Percentiles rank a stretch among this genome's conserved stretches.
Conservation (phyloP, 2,888 invertebrate genomes). For the Flabesymbios commensalis region DNA sequence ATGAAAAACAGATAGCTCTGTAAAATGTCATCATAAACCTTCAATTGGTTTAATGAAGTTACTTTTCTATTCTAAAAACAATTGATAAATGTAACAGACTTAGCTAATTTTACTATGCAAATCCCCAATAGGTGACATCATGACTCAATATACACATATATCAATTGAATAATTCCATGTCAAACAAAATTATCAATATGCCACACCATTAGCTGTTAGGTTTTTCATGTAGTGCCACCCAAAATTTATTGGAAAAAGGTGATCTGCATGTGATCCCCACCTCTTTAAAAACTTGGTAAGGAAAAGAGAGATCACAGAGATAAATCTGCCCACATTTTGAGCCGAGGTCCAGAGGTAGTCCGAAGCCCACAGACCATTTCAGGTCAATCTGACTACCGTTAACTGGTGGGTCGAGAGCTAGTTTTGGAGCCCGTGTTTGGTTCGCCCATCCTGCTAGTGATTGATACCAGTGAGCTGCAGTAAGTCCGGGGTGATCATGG, state of each 20-base stretch:
- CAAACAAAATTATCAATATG: too few species aligned
- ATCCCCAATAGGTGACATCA: too few species aligned
- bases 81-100: too few species aligned
- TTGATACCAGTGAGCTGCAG: slow-evolving; percentile 61
- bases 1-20: too few species aligned
- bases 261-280: slow-evolving; percentile 79
- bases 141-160: too few species aligned
- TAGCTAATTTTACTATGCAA: too few species aligned
- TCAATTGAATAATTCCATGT: too few species aligned
- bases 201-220: too few species aligned
- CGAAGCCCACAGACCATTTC: slow-evolving; percentile 75
- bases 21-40: too few species aligned
- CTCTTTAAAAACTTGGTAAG: slow-evolving; percentile 75
- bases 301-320: slow-evolving; percentile 83
- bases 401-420: slow-evolving; percentile 78
- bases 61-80: too few species aligned
- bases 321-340: slow-evolving; percentile 70
- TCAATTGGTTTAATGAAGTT: too few species aligned
- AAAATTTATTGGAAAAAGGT: slow-evolving; percentile 83
- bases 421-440: slow-evolving; percentile 73
- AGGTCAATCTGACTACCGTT: slow-evolving; percentile 62
- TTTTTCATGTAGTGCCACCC: slow-evolving; percentile 67
- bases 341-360: slow-evolving; percentile 72
- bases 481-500: slow-evolving; percentile 36
- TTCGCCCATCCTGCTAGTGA: slow-evolving; percentile 72